Percentiles rank a stretch among this genome's conserved stretches.
Evolutionary conservation across 2,113 vertebrate species (phyloP).

Genomic region (Cnemophilus loriae): DNA sequence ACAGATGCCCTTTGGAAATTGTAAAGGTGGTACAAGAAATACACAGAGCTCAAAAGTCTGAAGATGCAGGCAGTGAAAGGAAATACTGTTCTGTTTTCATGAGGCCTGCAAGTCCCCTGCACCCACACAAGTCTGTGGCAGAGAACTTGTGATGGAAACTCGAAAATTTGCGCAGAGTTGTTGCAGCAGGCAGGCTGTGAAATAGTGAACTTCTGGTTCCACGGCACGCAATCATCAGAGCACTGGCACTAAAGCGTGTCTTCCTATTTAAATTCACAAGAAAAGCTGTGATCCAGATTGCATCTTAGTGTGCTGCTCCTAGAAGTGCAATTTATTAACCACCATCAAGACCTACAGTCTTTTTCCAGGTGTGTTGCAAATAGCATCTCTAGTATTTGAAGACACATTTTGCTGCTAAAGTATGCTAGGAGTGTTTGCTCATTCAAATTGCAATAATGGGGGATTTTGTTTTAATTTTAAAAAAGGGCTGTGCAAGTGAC

Average conservation of each 20-base stretch:
- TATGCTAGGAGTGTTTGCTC: background rate
- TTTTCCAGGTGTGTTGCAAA: background rate
- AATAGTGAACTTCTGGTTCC: background rate
- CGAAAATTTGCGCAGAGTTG: background rate
- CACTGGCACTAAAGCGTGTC: background rate
- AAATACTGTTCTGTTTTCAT: background rate
- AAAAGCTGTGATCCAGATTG: background rate
- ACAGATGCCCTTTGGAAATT: constrained; percentile 22
- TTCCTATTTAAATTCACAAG: background rate
- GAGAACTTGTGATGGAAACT: background rate
- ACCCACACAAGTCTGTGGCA: accelerated
- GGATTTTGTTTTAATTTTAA: background rate
- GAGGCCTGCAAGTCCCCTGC: background rate
- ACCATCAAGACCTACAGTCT: background rate
- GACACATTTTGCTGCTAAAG: background rate
- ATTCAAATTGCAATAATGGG: background rate
- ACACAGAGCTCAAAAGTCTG: background rate
- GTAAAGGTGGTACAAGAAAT: background rate
- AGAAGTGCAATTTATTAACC: background rate
- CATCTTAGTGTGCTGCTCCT: background rate
- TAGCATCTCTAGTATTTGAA: background rate
- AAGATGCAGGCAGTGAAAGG: background rate
- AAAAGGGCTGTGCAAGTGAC: background rate
- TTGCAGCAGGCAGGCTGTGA: background rate
- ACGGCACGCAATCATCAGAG: accelerated